Evolutionary conservation across 2,113 vertebrate species (phyloP).

Genomic region (Vombatus ursinus): DNA sequence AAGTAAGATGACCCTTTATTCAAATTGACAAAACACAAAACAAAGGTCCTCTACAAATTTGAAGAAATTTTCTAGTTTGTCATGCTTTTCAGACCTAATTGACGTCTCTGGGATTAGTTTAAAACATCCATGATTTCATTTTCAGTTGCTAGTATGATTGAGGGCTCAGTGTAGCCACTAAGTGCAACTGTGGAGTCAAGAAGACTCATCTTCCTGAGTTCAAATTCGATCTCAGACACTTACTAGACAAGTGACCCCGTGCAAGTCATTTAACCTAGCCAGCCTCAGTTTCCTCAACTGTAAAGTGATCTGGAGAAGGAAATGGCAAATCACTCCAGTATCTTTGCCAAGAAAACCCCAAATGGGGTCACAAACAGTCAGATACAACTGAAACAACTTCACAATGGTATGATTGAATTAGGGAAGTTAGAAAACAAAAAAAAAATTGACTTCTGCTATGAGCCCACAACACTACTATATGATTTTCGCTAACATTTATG

Average conservation of each 20-base stretch:
- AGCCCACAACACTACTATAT: background rate
- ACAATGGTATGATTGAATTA: background rate
- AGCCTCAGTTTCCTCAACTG: background rate
- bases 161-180: background rate
- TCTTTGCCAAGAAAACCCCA: background rate
- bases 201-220: background rate
- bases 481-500: background rate
- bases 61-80: background rate
- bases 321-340: background rate
- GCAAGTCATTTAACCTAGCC: background rate
- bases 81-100: slow-evolving; percentile 24
- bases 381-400: background rate
- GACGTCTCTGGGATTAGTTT: slow-evolving; percentile 7
- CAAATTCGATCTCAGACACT: background rate
- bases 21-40: slow-evolving; percentile 34
- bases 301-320: background rate
- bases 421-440: slow-evolving; percentile 24
- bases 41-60: background rate
- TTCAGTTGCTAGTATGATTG: background rate
- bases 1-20: slow-evolving; percentile 19
- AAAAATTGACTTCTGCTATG: background rate
- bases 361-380: background rate
- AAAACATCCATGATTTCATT: background rate
- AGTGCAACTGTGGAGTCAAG: background rate
- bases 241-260: background rate